Evolutionary conservation across 2,888 invertebrate species (phyloP).

Genomic region (Pandemis heparana): DNA sequence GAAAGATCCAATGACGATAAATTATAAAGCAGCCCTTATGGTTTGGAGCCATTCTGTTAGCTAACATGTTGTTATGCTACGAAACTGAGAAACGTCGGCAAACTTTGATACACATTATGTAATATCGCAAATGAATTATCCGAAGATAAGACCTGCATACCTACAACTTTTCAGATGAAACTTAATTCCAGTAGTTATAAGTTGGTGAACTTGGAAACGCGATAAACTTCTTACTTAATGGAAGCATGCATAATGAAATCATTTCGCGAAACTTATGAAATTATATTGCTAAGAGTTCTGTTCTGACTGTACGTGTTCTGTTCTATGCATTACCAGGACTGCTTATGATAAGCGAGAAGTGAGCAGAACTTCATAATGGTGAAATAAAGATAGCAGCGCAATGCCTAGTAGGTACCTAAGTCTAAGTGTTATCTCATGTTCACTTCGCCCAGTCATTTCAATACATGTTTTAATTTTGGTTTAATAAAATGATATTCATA

Average conservation of each 20-base stretch:
- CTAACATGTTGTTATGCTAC: conserved; percentile 24
- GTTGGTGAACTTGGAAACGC: conserved; percentile 56
- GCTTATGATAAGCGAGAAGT: conserved; percentile 7
- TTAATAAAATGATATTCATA: neutral
- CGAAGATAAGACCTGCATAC: conserved; percentile 38
- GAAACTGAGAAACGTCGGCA: conserved; percentile 17
- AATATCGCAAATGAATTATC: conserved; percentile 20
- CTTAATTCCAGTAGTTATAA: conserved; percentile 56
- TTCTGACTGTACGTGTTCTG: neutral
- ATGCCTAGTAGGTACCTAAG: no score
- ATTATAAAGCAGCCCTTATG: conserved; percentile 21
- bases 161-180: conserved; percentile 51
- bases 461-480: neutral
- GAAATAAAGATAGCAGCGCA: neutral
- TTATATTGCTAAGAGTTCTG: conserved; percentile 38
- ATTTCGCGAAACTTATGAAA: conserved; percentile 45
- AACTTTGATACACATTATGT: conserved; percentile 24
- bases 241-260: conserved; percentile 55
- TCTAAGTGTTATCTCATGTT: neutral
- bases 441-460: neutral
- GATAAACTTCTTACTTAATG: conserved; percentile 59
- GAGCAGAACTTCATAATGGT: neutral
- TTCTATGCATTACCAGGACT: neutral
- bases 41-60: conserved; percentile 12
- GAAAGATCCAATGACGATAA: conserved; percentile 26